Evolutionary conservation across 2,113 vertebrate genomes (phyloP).

Genomic region (Syngnathus typhle): DNA sequence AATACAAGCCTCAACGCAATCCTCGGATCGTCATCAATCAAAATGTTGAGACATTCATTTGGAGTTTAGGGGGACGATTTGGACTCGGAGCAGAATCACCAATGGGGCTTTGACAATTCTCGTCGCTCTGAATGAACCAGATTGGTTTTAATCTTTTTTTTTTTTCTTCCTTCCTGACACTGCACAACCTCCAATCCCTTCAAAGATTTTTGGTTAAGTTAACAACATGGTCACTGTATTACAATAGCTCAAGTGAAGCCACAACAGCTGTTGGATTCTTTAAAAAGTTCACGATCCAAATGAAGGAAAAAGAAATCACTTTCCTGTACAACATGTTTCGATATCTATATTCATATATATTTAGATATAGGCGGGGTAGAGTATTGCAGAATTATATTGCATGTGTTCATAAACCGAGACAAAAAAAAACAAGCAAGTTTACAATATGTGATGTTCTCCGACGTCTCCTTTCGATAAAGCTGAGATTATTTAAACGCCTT

Average conservation of each 20-base stretch:
- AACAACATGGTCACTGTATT: conserved; percentile 67
- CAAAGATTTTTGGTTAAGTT: conserved; percentile 69
- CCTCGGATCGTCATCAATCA: conserved; percentile 12
- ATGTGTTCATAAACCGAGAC: conserved; percentile 70
- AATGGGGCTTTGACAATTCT: conserved; percentile 5
- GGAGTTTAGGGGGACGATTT: conserved; percentile 13
- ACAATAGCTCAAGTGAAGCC: conserved; percentile 67
- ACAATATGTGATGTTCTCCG: conserved; percentile 66
- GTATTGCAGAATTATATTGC: conserved; percentile 77
- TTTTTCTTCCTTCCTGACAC: conserved; percentile 31
- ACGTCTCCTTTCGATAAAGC: conserved; percentile 60
- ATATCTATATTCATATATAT: conserved; percentile 66
- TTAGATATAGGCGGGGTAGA: conserved; percentile 71
- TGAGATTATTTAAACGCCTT: conserved; percentile 54
- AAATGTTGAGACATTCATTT: conserved; percentile 50
- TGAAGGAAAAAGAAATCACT: conserved; percentile 53
- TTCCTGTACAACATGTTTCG: conserved; percentile 69
- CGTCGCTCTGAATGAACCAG: no score
- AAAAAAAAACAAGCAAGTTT: conserved; percentile 66
- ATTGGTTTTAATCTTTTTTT: conserved; percentile 12
- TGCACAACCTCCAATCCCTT: conserved; percentile 44
- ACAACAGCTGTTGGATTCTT: conserved; percentile 70
- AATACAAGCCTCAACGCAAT: conserved; percentile 33
- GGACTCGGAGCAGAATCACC: background rate
- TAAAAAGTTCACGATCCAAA: conserved; percentile 61